phyloP scores from a whole-genome alignment of 1,140 invertebrate species.

The Temnothorax curvispinosus region DNA sequence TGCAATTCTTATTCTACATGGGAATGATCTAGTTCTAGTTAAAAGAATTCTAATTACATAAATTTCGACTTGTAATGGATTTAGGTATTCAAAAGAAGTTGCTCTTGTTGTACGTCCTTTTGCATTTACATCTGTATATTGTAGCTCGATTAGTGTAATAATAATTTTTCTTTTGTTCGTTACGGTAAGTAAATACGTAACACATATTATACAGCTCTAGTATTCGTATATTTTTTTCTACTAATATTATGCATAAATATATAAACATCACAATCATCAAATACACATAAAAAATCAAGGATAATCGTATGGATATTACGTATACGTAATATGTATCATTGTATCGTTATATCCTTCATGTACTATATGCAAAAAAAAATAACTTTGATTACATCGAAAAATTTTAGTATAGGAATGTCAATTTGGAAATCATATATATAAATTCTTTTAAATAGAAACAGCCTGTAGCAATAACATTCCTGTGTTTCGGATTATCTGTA shows the following conservation, averaged over 20 bases:
- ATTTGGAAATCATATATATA: not conserved
- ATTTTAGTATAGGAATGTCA: not conserved
- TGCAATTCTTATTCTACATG: not conserved
- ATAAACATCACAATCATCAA: too few relatives aligned
- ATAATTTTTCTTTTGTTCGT: not conserved
- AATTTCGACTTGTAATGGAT: not conserved
- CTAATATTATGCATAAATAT: too few relatives aligned
- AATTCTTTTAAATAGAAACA: not conserved
- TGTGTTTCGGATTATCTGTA: not conserved
- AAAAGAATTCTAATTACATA: not conserved
- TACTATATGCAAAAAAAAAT: not conserved
- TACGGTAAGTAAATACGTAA: conserved; percentile 9
- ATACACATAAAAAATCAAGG: not conserved
- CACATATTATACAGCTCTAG: not conserved
- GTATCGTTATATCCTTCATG: not conserved
- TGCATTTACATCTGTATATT: conserved; percentile 1
- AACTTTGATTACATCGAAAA: not conserved
- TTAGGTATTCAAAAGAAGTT: conserved; percentile 39
- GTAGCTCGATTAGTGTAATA: not conserved
- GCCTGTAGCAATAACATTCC: not conserved
- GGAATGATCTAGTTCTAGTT: not conserved
- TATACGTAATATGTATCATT: not conserved
- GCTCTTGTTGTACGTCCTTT: not conserved
- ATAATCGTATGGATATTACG: too few relatives aligned
- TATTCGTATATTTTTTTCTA: not conserved